Evolutionary conservation across 2,888 invertebrate genomes (phyloP), one percentile per base, ranked within the genome.

Genomic region (Carcina quercana): DNA sequence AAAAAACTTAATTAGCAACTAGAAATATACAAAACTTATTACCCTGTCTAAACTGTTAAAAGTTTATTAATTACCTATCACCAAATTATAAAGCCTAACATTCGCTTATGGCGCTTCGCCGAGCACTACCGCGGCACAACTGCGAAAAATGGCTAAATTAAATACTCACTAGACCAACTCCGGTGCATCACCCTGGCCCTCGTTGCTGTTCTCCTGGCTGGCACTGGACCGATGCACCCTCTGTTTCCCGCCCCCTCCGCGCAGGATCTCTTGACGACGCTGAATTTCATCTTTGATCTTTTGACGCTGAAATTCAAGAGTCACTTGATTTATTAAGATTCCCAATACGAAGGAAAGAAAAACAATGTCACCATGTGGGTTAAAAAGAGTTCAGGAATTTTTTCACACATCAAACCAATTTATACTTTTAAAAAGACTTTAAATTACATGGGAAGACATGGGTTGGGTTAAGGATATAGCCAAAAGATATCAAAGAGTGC

Each of bases 261-360:
- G 89, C 10, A 94, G 73, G 30, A 92, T 91, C 59, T 93, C 92
- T 49, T 93, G 90, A n/a, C 92, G 87, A 24, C 88, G 87, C 42
- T 91, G 87, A 11, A 95, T 90, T 63, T 95, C 94, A 43, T 91
- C 89, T 45, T 91, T 87, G 10, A 93, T 85, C 40, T 87, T 88
- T 73, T 91, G 86, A 1, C 88, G 83, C 87, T 91, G 51, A 32
- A 63, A 57, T 13, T 10, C n/a, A n/a, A n/a, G n/a, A n/a, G n/a
- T n/a, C n/a, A n/a, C n/a, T n/a, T n/a, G n/a, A n/a, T n/a, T n/a
- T n/a, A n/a, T n/a, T n/a, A n/a, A n/a, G n/a, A n/a, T n/a, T n/a
- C n/a, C n/a, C n/a, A n/a, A n/a, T n/a, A n/a, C n/a, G n/a, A n/a
- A n/a, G n/a, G n/a, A n/a, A n/a, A n/a, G n/a, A n/a, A n/a, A n/a